A percentile compares a stretch with the other conserved stretches of the same genome.
Conservation (phyloP, 2,888 invertebrate species). For the Ariolimax columbianus region DNA sequence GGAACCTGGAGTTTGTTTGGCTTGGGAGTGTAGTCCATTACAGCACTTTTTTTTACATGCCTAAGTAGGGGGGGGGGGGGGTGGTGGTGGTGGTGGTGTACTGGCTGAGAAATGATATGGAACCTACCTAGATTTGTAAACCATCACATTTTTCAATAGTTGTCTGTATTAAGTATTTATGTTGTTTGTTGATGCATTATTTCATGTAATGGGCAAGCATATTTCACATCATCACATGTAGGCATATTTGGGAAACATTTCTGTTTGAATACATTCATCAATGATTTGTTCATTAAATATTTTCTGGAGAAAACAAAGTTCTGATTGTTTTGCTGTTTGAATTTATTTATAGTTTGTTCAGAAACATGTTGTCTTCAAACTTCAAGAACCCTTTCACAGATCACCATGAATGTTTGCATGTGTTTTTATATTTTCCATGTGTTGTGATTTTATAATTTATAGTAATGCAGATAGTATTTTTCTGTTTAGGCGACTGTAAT, state of each 20-base stretch:
- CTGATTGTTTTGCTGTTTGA: too few relatives aligned
- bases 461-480: too few relatives aligned
- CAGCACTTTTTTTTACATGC: too few relatives aligned
- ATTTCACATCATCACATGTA: not conserved
- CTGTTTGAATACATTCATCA: not conserved
- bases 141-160: not conserved
- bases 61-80: too few relatives aligned
- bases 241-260: not conserved
- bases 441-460: too few relatives aligned
- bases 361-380: too few relatives aligned
- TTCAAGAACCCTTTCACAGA: too few relatives aligned
- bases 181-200: not conserved
- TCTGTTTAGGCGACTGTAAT: too few relatives aligned
- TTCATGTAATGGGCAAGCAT: not conserved
- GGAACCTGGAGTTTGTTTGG: not conserved
- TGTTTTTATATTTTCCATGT: too few relatives aligned
- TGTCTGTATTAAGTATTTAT: not conserved
- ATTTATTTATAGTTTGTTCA: too few relatives aligned
- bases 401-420: too few relatives aligned
- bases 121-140: not conserved
- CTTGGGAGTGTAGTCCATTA: not conserved
- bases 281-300: not conserved
- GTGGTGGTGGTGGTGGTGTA: too few relatives aligned
- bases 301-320: not conserved
- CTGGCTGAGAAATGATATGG: not conserved